A percentile compares a stretch with the other conserved stretches of the same genome.
Evolutionary conservation across 2,888 invertebrate genomes (phyloP).

Genomic region (Melanchra persicariae): DNA sequence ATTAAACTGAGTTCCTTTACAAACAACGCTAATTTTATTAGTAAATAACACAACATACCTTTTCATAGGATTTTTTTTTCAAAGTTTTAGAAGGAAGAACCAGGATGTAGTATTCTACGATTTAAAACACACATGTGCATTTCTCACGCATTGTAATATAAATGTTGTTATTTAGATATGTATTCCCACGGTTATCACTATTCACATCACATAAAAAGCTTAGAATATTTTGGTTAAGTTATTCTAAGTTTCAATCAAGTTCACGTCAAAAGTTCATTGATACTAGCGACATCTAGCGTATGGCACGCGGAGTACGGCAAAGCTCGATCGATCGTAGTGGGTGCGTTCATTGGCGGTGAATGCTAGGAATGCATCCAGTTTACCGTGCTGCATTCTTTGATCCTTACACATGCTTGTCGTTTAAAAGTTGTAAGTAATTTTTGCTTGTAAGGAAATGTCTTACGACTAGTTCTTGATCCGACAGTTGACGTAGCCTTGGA

Average conservation of each 20-base stretch:
- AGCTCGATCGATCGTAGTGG: slow-evolving; percentile 84
- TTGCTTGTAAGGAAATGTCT: slow-evolving; percentile 79
- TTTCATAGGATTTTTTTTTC: slow-evolving; percentile 61
- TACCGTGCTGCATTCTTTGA: slow-evolving; percentile 64
- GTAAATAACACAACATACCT: slow-evolving; percentile 73
- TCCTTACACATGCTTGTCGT: slow-evolving; percentile 64
- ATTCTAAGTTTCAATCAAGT: slow-evolving; percentile 88
- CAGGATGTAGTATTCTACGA: slow-evolving; percentile 68
- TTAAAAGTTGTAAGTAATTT: slow-evolving; percentile 76
- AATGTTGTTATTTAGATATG: slow-evolving; percentile 73
- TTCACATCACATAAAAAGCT: slow-evolving; percentile 86
- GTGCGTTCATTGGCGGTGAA: slow-evolving; percentile 76
- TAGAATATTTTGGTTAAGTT: slow-evolving; percentile 89
- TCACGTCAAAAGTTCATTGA: slow-evolving; percentile 90
- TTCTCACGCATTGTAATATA: slow-evolving; percentile 80
- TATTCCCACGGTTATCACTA: slow-evolving; percentile 82
- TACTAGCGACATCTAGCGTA: slow-evolving; percentile 82
- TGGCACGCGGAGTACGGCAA: slow-evolving; percentile 80
- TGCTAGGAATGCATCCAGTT: slow-evolving; percentile 77
- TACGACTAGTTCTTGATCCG: slow-evolving; percentile 79
- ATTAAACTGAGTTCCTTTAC: slow-evolving; percentile 31
- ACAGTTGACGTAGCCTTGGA: slow-evolving; percentile 71
- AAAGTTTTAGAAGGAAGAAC: slow-evolving; percentile 66
- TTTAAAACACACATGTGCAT: slow-evolving; percentile 74
- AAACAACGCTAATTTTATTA: slow-evolving; percentile 45